These are phyloP conservation scores for Rhagium mordax DNA, from an alignment of 2,888 invertebrate genomes.

Conservation along the genomic window DNA sequence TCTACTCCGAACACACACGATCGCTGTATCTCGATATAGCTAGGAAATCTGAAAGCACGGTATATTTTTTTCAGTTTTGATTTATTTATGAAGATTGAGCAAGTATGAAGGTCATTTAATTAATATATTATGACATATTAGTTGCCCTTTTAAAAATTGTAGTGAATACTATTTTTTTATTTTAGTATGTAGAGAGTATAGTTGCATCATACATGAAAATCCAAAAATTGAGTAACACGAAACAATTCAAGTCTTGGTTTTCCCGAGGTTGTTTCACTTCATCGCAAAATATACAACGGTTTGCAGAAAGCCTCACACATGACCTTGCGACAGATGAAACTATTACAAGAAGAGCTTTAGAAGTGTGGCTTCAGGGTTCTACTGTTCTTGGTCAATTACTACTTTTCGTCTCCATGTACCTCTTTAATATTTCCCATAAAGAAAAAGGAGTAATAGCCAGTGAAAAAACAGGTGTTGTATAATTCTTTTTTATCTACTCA, in stretches of 20 bases:
- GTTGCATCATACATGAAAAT: conserved; percentile 83
- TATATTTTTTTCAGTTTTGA: no score
- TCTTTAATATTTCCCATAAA: conserved; percentile 72
- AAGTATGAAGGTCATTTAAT: no score
- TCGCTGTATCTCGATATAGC: no score
- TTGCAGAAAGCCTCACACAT: conserved; percentile 75
- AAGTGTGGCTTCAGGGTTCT: conserved; percentile 71
- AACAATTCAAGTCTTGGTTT: conserved; percentile 75
- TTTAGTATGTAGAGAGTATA: conserved; percentile 82
- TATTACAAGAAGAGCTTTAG: conserved; percentile 68
- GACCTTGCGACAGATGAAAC: conserved; percentile 69
- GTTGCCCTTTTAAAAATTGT: no score
- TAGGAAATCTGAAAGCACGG: no score
- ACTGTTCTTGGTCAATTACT: conserved; percentile 71
- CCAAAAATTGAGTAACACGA: conserved; percentile 74
- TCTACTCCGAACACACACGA: no score
- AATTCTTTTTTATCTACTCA: conserved; percentile 2
- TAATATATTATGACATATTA: no score
- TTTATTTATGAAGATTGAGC: no score
- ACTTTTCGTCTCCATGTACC: conserved; percentile 72
- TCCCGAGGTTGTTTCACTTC: conserved; percentile 74
- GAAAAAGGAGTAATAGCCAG: conserved; percentile 61
- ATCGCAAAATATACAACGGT: conserved; percentile 73
- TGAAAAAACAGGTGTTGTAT: conserved; percentile 46
- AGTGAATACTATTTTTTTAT: neutral